Percentiles rank a stretch among this genome's conserved stretches.
phyloP scores from a whole-genome alignment of 2,113 vertebrate species.

The Saguinus imperator region DNA sequence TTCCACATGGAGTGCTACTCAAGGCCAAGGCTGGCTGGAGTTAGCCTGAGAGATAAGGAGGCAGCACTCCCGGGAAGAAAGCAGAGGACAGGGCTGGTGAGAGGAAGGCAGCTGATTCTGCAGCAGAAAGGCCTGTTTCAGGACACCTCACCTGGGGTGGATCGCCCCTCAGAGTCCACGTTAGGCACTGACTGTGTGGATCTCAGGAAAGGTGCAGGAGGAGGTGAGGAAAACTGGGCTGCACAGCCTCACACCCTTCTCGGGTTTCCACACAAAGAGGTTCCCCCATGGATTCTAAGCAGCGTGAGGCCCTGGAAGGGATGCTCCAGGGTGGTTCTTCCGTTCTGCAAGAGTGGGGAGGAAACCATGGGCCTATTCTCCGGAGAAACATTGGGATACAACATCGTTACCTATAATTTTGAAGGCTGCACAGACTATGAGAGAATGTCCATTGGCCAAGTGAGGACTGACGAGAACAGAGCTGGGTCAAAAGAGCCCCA shows the following conservation, averaged over 20 bases:
- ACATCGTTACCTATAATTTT: no score
- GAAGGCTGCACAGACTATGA: no score
- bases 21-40: neutral
- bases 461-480: neutral
- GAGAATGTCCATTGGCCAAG: neutral
- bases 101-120: no score
- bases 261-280: no score
- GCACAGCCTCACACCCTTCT: no score
- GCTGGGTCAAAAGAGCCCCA: no score
- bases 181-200: accelerated
- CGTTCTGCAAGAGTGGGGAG: neutral
- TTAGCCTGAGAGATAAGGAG: neutral
- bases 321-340: accelerated
- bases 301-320: accelerated
- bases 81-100: neutral
- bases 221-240: neutral
- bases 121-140: neutral
- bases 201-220: neutral
- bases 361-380: neutral
- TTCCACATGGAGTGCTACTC: no score
- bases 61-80: neutral
- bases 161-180: no score
- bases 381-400: no score
- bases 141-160: accelerated
- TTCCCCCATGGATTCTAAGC: accelerated